phyloP scores from a whole-genome alignment of 1,140 invertebrate genomes.

The Euwallacea fornicatus region DNA sequence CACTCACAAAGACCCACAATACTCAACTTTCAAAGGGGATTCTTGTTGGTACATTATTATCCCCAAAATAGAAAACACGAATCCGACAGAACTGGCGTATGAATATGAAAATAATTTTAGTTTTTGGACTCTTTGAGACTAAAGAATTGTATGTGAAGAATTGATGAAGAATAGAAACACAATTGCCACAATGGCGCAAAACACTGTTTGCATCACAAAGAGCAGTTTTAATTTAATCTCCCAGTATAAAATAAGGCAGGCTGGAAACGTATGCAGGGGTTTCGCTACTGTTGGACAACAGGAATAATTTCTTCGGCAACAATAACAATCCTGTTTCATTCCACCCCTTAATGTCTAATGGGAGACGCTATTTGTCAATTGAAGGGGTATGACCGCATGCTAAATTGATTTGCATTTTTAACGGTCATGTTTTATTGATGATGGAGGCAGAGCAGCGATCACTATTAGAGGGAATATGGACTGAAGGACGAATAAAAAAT shows the following conservation, averaged over 20 bases:
- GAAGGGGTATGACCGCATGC: conserved; percentile 32
- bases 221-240: conserved; percentile 48
- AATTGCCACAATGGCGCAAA: conserved; percentile 44
- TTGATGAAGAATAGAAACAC: no score
- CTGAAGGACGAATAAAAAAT: no score
- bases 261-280: conserved; percentile 38
- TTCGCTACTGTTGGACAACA: conserved; percentile 18
- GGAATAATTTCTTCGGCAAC: conserved; percentile 32
- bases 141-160: no score
- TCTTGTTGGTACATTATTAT: conserved; percentile 34
- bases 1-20: conserved; percentile 31
- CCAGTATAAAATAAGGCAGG: conserved; percentile 41
- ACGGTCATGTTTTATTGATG: neutral
- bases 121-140: no score
- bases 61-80: conserved; percentile 29
- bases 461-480: no score
- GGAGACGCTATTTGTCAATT: conserved; percentile 28
- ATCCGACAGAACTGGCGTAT: no score
- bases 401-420: conserved; percentile 33
- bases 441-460: neutral
- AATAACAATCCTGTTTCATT: conserved; percentile 34
- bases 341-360: conserved; percentile 24
- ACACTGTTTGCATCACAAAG: conserved; percentile 48
- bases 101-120: no score
- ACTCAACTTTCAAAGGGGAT: conserved; percentile 34